These are phyloP conservation scores for Ormyrus pomaceus DNA, from an alignment of 2,888 invertebrate species.

Conservation along the genomic window DNA sequence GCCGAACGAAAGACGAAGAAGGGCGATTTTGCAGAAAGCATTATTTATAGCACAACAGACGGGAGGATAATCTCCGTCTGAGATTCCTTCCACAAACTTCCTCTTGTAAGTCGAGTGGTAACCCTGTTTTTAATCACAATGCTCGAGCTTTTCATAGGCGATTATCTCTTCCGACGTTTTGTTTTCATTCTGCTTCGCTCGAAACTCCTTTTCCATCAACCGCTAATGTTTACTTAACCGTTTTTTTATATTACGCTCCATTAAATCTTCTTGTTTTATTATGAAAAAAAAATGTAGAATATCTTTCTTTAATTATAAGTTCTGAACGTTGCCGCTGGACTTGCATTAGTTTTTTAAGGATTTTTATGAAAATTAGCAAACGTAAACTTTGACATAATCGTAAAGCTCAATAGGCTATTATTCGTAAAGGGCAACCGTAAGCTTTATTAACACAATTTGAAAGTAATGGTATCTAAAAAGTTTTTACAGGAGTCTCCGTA, in stretches of 20 bases:
- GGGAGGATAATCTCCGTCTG: slow-evolving; percentile 52
- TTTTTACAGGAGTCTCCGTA: too few relatives aligned
- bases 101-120: slow-evolving; percentile 34
- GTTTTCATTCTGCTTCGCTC: background rate
- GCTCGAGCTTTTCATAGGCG: slow-evolving; percentile 22
- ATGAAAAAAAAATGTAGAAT: too few relatives aligned
- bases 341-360: background rate
- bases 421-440: background rate
- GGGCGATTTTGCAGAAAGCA: slow-evolving; percentile 65
- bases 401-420: background rate
- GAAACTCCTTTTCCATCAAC: background rate
- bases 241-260: background rate
- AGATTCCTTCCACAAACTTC: slow-evolving; percentile 24
- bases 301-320: too few relatives aligned
- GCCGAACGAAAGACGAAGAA: slow-evolving; percentile 5
- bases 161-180: slow-evolving; percentile 27
- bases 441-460: background rate
- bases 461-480: too few relatives aligned
- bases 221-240: background rate
- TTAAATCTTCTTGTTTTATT: background rate
- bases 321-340: too few relatives aligned
- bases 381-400: background rate
- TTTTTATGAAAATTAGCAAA: background rate
- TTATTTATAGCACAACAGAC: slow-evolving; percentile 64
- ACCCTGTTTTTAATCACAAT: slow-evolving; percentile 47